Evolutionary conservation across 2,888 invertebrate genomes (phyloP).

Genomic region (Strigamia crassipes): DNA sequence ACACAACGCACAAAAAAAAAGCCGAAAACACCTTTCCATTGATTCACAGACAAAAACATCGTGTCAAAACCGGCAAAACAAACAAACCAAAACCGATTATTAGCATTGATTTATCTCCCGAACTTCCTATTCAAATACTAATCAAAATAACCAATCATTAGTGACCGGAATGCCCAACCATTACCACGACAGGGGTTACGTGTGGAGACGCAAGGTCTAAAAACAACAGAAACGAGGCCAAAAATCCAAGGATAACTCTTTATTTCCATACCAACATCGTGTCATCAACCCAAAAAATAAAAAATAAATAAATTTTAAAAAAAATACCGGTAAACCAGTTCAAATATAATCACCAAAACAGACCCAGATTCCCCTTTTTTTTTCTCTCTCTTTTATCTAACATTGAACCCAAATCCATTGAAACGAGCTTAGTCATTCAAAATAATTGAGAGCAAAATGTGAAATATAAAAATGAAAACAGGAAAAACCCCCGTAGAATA

Average conservation of each 20-base stretch:
- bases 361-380: not conserved
- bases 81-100: too few species aligned
- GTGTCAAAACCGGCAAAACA: not conserved
- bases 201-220: not conserved
- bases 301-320: not conserved
- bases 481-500: too few species aligned
- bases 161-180: not conserved
- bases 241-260: conserved; percentile 14
- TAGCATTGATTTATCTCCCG: too few species aligned
- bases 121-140: not conserved
- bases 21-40: not conserved
- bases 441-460: not conserved
- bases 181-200: not conserved
- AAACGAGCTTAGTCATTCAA: not conserved
- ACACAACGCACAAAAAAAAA: not conserved
- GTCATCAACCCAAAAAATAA: not conserved
- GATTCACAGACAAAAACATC: not conserved
- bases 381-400: not conserved
- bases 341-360: conserved; percentile 5
- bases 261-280: not conserved
- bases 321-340: conserved; percentile 8
- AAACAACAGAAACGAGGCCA: not conserved
- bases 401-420: conserved; percentile 30
- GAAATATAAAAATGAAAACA: not conserved
- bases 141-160: not conserved